phyloP scores from a whole-genome alignment of 2,797 vertebrate species.

The Astyanax mexicanus region DNA sequence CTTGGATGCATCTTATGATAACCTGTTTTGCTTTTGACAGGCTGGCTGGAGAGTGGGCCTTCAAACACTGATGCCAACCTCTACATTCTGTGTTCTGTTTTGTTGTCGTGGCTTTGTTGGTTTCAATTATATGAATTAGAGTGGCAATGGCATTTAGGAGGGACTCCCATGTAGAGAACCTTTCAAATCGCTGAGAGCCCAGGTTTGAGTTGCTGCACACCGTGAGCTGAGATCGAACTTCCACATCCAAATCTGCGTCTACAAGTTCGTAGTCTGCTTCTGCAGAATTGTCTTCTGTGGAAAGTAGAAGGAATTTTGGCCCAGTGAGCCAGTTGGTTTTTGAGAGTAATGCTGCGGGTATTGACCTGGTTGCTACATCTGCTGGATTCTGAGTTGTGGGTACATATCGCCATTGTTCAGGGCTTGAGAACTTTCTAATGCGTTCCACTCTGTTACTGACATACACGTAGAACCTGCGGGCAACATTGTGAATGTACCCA shows the following conservation, averaged over 20 bases:
- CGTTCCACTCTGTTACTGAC: no score
- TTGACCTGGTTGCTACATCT: background rate
- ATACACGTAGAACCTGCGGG: no score
- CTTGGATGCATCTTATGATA: background rate
- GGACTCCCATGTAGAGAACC: background rate
- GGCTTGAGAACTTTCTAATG: no score
- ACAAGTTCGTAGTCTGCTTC: no score
- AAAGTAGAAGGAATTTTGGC: background rate
- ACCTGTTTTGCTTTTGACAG: background rate
- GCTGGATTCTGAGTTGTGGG: constrained; percentile 3
- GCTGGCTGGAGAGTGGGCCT: background rate
- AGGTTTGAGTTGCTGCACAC: background rate
- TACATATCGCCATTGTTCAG: no score
- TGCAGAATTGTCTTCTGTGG: no score
- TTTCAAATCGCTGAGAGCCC: background rate
- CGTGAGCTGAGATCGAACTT: background rate
- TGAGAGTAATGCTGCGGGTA: background rate
- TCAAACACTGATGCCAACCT: background rate
- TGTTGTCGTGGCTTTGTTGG: background rate
- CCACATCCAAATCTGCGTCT: background rate
- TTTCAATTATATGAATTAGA: background rate
- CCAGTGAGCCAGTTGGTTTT: background rate
- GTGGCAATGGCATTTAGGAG: background rate
- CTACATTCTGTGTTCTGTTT: background rate
- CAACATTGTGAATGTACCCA: no score